A percentile compares a stretch with the other conserved stretches of the same genome.
These are phyloP conservation scores for Propithecus coquereli DNA, from an alignment of 2,113 vertebrate genomes.

Conservation along the genomic window DNA sequence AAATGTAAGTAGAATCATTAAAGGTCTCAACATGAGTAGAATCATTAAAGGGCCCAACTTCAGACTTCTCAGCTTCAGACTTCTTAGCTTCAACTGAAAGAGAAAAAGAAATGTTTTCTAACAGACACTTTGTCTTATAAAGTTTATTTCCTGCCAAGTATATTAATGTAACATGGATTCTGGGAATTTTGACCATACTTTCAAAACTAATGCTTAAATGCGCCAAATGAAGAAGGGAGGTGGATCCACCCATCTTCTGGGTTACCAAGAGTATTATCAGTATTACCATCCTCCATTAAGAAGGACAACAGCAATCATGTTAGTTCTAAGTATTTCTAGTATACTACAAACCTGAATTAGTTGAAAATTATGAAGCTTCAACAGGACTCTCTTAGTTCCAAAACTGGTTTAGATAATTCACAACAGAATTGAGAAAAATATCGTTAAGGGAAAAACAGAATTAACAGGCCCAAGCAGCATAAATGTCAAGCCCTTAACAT, in stretches of 20 bases:
- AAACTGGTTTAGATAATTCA: not conserved
- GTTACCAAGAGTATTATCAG: not conserved
- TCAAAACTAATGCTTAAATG: not conserved
- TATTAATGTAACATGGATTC: not conserved
- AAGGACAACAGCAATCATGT: not conserved
- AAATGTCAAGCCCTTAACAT: not conserved
- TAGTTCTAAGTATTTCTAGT: not conserved
- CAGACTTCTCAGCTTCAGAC: conserved; percentile 48
- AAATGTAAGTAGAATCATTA: conserved; percentile 65
- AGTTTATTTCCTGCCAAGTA: not conserved
- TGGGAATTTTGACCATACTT: not conserved
- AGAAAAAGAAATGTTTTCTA: conserved; percentile 36
- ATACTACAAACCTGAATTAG: not conserved
- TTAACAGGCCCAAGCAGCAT: not conserved
- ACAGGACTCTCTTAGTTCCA: not conserved
- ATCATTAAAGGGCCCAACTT: conserved; percentile 40
- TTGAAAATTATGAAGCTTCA: not conserved
- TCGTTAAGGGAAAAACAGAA: not conserved
- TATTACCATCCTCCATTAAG: not conserved
- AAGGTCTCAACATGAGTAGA: conserved; percentile 40
- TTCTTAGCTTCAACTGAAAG: conserved; percentile 74
- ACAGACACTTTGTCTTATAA: conserved; percentile 28
- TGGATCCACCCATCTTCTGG: not conserved
- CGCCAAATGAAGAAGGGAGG: not conserved
- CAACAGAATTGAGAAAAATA: not conserved